Evolutionary conservation across 2,888 invertebrate species (phyloP), one percentile per base, ranked within the genome.

Genomic region (Gryllus longicercus): DNA sequence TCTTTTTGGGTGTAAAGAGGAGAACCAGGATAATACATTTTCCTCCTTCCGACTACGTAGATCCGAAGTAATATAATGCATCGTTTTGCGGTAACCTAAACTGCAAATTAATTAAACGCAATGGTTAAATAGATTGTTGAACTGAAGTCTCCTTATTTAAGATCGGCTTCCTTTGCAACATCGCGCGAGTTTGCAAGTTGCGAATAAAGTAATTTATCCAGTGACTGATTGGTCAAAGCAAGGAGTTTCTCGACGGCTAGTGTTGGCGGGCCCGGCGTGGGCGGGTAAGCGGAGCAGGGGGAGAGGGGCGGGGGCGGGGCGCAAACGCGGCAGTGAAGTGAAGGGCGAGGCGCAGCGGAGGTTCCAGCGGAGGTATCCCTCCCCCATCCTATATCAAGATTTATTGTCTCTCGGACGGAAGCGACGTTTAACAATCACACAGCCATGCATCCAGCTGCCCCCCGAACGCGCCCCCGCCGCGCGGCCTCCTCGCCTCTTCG

Each of bases 351-450:
- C n/a, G 50, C 49, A 77, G 49, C 38, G 25, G 49, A 14, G 16
- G n/a, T n/a, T 18, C 14, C 77, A 49, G n/a, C 77, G 77, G 49
- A 38, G 49, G 49, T 50, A 50, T 50, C 49, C 50, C 77, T 38
- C 77, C 50, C 49, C 50, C 77, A 49, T 50, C 50, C 49, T 23
- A 50, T 50, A 11, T 38, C 76, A 82, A 82, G 82, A 83, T 83
- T 81, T 81, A 83, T 83, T 83, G 81, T 82, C 80, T 79, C 74
- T 74, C 50, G 78, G 78, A 63, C 79, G 51, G 80, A 81, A 79
- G 83, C 80, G 83, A 83, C 81, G 81, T 80, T 78, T 80, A 83
- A 82, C 83, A 82, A 82, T 83, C 82, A 82, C 80, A 75, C 74
- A 63, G 63, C 63, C 63, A 63, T 63, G 78, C 16, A 63, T 63